phyloP scores from a whole-genome alignment of 2,797 vertebrate genomes.

The Anguilla megastoma region DNA sequence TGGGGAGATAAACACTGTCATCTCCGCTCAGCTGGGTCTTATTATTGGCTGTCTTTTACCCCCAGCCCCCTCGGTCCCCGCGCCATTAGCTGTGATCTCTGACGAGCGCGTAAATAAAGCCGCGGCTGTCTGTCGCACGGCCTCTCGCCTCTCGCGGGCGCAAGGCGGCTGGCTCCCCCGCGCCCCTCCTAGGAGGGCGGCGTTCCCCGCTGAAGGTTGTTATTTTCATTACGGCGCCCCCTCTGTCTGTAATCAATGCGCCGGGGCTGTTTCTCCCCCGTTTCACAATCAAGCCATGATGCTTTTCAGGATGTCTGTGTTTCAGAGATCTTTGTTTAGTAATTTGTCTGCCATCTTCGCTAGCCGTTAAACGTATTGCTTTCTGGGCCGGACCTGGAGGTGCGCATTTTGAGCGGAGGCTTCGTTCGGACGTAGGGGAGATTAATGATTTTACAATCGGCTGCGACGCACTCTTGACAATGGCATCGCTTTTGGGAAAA shows the following conservation, averaged over 20 bases:
- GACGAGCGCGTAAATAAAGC: constrained; percentile 11
- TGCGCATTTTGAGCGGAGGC: neutral
- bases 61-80: neutral
- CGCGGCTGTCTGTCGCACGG: neutral
- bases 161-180: neutral
- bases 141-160: neutral
- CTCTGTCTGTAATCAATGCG: constrained; percentile 20
- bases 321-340: neutral
- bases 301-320: neutral
- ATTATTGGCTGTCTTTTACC: too few species aligned
- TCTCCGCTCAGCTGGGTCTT: neutral
- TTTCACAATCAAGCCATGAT: constrained; percentile 17
- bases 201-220: neutral
- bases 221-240: constrained; percentile 8
- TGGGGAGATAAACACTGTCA: neutral
- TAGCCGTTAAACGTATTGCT: neutral
- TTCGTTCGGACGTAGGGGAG: neutral
- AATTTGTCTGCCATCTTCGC: neutral
- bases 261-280: neutral
- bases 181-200: neutral
- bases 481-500: neutral
- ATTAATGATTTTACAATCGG: neutral
- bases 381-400: neutral
- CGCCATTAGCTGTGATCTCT: neutral
- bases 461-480: neutral